Base-by-base conservation (phyloP, 1,140 invertebrate species). In the Tenebrio molitor region DNA sequence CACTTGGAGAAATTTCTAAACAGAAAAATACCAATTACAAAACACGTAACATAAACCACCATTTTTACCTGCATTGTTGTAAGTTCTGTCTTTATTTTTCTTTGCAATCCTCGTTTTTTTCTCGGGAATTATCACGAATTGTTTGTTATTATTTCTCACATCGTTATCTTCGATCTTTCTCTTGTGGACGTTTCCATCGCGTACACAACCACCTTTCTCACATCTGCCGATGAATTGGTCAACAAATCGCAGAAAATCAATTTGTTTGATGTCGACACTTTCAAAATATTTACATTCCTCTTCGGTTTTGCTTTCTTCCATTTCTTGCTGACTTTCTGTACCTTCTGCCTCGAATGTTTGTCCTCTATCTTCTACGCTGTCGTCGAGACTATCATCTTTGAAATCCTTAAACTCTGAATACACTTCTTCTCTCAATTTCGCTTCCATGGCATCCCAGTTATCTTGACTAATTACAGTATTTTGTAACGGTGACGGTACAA, bases 391-490 rank as follows among this genome's bases (percentile, higher is more conserved):
- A 74, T 76, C 46, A 50, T 72, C 66, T 12, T 39, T 39, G n/a
- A n/a, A 39, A 5, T 39, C 36, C 2, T 39, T 39, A 39, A 39
- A 39, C n/a, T 39, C 36, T 12, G 36, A 39, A 39, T 70, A 69
- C 69, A 80, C 74, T 75, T 77, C 75, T 69, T 77, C 73, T 34
- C 73, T 76, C 21, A 83, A 67, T 72, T 79, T 78, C 5, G 80
- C 80, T 72, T 83, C 81, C 15, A 83, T 58, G 5, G 78, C 79
- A 67, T 81, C 79, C 75, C 80, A 83, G 58, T 65, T 78, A 33
- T 77, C 82, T 64, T 76, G 72, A 70, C 78, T 83, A 10, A 82
- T 70, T 15, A 78, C 76, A 25, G 75, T 68, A 53, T 72, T 74
- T 39, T 74, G 69, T 46, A 77, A 50, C 0, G 64, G 50, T 25